Conservation (phyloP, 2,888 invertebrate genomes). For the Nemurella pictetii region DNA sequence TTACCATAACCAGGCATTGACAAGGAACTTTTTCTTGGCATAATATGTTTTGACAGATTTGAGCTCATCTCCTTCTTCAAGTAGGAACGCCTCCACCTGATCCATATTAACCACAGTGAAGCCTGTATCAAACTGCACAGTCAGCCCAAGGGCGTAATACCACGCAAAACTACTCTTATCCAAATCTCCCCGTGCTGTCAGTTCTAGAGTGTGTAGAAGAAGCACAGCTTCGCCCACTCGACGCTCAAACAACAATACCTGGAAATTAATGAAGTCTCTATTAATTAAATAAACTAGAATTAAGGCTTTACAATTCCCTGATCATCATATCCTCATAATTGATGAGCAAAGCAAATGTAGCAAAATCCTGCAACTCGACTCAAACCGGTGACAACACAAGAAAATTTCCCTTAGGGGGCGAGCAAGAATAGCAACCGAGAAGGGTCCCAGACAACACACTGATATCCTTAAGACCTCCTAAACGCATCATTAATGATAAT, state of each 20-base stretch:
- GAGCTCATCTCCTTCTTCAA: constrained; percentile 58
- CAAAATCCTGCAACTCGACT: too few species aligned
- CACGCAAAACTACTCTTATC: constrained; percentile 58
- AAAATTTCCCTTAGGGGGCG: too few species aligned
- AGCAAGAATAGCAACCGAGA: too few species aligned
- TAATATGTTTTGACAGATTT: constrained; percentile 55
- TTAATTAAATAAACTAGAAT: too few species aligned
- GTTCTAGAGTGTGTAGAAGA: constrained; percentile 53
- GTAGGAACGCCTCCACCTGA: constrained; percentile 59
- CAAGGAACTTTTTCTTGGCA: constrained; percentile 59
- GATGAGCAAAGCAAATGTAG: too few species aligned
- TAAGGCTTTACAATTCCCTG: too few species aligned
- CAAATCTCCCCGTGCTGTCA: constrained; percentile 45
- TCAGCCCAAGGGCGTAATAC: constrained; percentile 62
- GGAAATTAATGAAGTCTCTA: too few species aligned
- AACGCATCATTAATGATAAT: too few species aligned
- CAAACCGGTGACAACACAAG: too few species aligned
- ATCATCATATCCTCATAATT: too few species aligned
- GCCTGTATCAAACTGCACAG: constrained; percentile 63
- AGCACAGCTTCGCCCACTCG: constrained; percentile 52
- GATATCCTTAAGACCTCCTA: too few species aligned
- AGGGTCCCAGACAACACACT: too few species aligned
- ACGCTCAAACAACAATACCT: constrained; percentile 49
- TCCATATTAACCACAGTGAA: constrained; percentile 57
- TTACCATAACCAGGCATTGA: constrained; percentile 65